phyloP scores from a whole-genome alignment of 2,113 vertebrate genomes.

The Orcinus orca region DNA sequence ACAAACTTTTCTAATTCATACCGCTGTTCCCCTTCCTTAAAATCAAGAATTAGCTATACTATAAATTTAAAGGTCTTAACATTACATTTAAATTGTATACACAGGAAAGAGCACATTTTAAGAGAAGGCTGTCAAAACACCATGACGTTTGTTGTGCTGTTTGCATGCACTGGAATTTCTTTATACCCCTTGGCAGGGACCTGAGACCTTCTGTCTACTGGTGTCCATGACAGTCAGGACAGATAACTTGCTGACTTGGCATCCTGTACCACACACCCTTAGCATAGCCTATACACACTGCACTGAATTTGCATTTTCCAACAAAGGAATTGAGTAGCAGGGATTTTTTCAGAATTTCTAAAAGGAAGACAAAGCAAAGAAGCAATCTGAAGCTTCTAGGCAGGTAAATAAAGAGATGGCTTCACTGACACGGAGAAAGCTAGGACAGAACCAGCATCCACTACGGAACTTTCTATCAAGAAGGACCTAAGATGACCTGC shows the following conservation, averaged over 20 bases:
- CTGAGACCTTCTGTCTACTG: background rate
- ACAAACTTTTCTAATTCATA: background rate
- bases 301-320: background rate
- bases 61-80: background rate
- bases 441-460: background rate
- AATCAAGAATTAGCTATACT: background rate
- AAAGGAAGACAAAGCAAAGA: conserved; percentile 22
- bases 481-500: background rate
- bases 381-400: background rate
- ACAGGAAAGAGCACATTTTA: background rate
- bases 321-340: background rate
- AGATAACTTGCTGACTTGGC: background rate
- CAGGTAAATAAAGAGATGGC: background rate
- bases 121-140: conserved; percentile 22
- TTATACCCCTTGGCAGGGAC: background rate
- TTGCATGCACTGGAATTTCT: background rate
- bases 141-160: background rate
- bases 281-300: background rate
- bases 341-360: background rate
- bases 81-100: conserved; percentile 32
- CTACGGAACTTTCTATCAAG: background rate
- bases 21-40: background rate
- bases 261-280: background rate
- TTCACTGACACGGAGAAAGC: background rate
- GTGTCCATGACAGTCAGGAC: background rate